These are phyloP conservation scores for Antheraea pernyi DNA, from an alignment of 1,140 invertebrate species.

Conservation along the genomic window DNA sequence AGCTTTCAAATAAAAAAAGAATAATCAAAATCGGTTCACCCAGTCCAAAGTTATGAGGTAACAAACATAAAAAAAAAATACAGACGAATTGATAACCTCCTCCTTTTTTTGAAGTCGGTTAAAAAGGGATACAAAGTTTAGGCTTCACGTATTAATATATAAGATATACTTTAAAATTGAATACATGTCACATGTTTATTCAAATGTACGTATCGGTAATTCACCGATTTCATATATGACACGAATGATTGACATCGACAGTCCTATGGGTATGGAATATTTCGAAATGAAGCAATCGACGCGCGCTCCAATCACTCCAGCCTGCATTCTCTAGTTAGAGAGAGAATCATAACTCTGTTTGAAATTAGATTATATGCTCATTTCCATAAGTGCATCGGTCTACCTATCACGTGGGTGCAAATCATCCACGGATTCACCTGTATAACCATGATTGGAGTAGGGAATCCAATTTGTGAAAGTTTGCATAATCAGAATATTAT, in stretches of 20 bases:
- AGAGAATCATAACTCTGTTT: conserved; percentile 29
- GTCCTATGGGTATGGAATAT: conserved; percentile 8
- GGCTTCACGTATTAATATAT: too few species aligned
- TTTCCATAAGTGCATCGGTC: conserved; percentile 28
- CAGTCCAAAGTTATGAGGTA: too few species aligned
- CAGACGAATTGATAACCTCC: too few species aligned
- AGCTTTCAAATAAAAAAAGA: too few species aligned
- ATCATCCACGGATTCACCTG: background rate
- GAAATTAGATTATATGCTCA: conserved; percentile 31
- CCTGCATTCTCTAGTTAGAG: conserved; percentile 27
- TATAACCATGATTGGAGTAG: conserved; percentile 5
- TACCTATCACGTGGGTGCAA: conserved; percentile 8
- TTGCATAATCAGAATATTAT: background rate
- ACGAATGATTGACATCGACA: conserved; percentile 22
- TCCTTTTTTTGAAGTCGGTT: too few species aligned
- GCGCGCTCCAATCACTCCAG: conserved; percentile 27
- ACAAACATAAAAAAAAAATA: too few species aligned
- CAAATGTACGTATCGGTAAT: background rate
- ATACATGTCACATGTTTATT: background rate
- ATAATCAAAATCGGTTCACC: too few species aligned
- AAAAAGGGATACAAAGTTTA: too few species aligned
- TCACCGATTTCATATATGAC: background rate
- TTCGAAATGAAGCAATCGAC: conserved; percentile 11
- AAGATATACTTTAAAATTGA: background rate
- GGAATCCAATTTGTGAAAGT: conserved; percentile 4